These are phyloP conservation scores for Tachysurus fulvidraco DNA, from an alignment of 2,113 vertebrate species.

Conservation along the genomic window DNA sequence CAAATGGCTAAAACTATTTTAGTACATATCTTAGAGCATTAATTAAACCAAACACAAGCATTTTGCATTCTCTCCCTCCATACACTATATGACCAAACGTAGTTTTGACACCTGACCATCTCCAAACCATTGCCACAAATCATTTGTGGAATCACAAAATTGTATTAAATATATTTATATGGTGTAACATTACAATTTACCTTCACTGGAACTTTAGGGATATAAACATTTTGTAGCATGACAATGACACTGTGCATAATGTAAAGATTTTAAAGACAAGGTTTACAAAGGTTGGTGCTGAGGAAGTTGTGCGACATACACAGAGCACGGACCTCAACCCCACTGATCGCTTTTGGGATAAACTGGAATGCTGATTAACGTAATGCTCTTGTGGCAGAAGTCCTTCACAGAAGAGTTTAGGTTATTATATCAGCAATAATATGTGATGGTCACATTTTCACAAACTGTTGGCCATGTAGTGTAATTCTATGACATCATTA, in stretches of 20 bases:
- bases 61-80: background rate
- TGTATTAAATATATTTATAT: background rate
- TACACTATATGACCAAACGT: background rate
- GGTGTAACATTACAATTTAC: background rate
- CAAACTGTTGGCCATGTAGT: background rate
- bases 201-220: background rate
- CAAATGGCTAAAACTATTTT: slow-evolving; percentile 33
- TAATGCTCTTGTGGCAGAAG: background rate
- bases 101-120: background rate
- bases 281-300: background rate
- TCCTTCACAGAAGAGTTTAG: background rate
- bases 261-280: background rate
- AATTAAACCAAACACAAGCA: background rate
- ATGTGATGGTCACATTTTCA: background rate
- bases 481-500: background rate
- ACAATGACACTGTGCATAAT: background rate
- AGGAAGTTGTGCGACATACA: background rate
- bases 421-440: background rate
- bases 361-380: background rate
- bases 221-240: background rate
- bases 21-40: background rate
- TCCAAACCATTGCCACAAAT: background rate
- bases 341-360: background rate
- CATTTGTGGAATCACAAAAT: background rate
- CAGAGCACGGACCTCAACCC: background rate